These are phyloP conservation scores for Frieseomelitta varia DNA, from an alignment of 1,140 invertebrate species.

Conservation along the genomic window DNA sequence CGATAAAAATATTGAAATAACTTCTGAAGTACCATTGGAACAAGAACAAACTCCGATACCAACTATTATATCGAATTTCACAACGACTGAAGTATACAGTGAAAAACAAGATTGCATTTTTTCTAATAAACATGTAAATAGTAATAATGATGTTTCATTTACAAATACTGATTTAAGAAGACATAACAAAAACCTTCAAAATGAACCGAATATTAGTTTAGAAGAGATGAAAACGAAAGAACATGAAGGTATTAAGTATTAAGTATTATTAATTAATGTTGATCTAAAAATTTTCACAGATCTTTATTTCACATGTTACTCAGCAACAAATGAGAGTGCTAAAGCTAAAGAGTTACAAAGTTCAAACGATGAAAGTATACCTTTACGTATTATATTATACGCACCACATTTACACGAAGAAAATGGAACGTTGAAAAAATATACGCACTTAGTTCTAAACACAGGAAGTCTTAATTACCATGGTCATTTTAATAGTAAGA, in stretches of 20 bases:
- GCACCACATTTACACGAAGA: constrained; percentile 71
- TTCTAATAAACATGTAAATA: not conserved
- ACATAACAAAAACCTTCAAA: not conserved
- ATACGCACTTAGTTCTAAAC: constrained; percentile 71
- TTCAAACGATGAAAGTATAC: not conserved
- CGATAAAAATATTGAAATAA: not conserved
- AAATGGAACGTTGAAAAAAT: constrained; percentile 49
- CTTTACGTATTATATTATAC: constrained; percentile 72
- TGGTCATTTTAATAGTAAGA: constrained; percentile 63
- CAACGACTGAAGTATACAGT: not conserved
- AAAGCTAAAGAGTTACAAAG: not conserved
- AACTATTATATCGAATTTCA: not conserved
- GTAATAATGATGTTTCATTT: not conserved
- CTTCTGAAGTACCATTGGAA: not conserved
- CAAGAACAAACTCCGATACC: not conserved
- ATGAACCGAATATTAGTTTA: not conserved
- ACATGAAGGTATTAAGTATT: constrained; percentile 11
- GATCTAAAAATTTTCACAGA: not conserved
- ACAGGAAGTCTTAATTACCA: constrained; percentile 65
- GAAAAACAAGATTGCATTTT: not conserved
- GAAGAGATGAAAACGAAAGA: not conserved
- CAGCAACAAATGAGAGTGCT: not conserved
- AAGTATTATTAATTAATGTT: not conserved
- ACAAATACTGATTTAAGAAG: not conserved
- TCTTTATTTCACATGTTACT: constrained; percentile 11